phyloP scores from a whole-genome alignment of 2,888 invertebrate genomes.

The Erebia palarica region DNA sequence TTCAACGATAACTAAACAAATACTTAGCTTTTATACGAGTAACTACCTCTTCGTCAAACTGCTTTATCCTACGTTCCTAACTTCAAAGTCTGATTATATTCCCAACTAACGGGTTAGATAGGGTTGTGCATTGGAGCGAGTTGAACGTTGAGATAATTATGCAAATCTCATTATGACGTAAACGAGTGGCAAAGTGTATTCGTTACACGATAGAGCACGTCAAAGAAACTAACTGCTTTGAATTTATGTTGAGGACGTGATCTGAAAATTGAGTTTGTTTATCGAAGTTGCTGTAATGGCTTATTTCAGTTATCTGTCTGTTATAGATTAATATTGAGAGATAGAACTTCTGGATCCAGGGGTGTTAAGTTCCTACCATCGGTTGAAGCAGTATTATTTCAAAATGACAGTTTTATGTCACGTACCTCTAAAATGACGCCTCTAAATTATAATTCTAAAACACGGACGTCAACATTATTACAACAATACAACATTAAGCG shows the following conservation, averaged over 20 bases:
- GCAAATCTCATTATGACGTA: slow-evolving; percentile 17
- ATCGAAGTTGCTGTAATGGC: neutral
- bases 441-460: no score
- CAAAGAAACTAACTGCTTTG: slow-evolving; percentile 16
- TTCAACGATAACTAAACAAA: no score
- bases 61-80: neutral
- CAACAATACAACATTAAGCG: no score
- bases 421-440: no score
- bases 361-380: no score
- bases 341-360: neutral
- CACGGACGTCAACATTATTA: no score
- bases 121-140: slow-evolving; percentile 7
- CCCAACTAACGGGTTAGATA: slow-evolving; percentile 10
- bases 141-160: slow-evolving; percentile 16
- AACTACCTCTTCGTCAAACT: neutral
- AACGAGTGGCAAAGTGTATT: slow-evolving; percentile 18
- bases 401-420: no score
- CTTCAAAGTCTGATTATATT: slow-evolving; percentile 19
- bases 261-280: neutral
- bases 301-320: neutral
- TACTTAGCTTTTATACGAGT: neutral
- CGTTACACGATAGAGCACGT: slow-evolving; percentile 19
- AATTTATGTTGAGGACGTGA: slow-evolving; percentile 10
- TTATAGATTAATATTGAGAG: neutral
- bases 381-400: no score